A percentile compares a stretch with the other conserved stretches of the same genome.
Evolutionary conservation across 2,113 vertebrate species (phyloP).

Genomic region (Alosa alosa): DNA sequence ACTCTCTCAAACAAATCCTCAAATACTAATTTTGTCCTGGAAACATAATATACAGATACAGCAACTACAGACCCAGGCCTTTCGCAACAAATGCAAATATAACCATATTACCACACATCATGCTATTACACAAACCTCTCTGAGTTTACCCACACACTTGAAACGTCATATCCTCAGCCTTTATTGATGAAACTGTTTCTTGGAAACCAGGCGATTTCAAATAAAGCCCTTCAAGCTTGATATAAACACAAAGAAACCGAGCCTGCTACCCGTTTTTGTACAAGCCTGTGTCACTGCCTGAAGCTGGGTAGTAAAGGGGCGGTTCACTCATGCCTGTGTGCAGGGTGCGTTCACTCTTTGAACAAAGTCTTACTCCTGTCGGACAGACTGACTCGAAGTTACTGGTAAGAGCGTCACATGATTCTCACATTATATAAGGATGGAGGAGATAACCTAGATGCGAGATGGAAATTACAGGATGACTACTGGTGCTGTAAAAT

Average conservation of each 20-base stretch:
- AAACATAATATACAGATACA: conserved; percentile 63
- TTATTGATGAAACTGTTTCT: conserved; percentile 53
- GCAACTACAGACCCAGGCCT: conserved; percentile 57
- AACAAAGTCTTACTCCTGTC: conserved; percentile 39
- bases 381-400: conserved; percentile 51
- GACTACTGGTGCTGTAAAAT: conserved; percentile 18
- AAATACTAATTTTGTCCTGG: conserved; percentile 38
- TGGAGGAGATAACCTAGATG: not conserved
- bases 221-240: conserved; percentile 45
- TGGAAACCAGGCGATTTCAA: conserved; percentile 58
- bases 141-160: conserved; percentile 48
- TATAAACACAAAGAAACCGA: conserved; percentile 56
- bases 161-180: conserved; percentile 63
- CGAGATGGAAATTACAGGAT: not conserved
- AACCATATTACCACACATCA: conserved; percentile 58
- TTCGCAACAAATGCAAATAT: conserved; percentile 63
- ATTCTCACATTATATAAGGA: conserved; percentile 39
- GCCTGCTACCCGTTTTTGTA: conserved; percentile 57
- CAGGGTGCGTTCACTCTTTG: conserved; percentile 65
- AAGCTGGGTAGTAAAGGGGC: conserved; percentile 55
- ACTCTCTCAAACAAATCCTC: conserved; percentile 28
- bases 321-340: conserved; percentile 51
- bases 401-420: conserved; percentile 47
- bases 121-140: conserved; percentile 49
- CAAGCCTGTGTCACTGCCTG: conserved; percentile 48